Evolutionary conservation across 2,113 vertebrate species (phyloP).

Genomic region (Pomatostomus ruficeps): DNA sequence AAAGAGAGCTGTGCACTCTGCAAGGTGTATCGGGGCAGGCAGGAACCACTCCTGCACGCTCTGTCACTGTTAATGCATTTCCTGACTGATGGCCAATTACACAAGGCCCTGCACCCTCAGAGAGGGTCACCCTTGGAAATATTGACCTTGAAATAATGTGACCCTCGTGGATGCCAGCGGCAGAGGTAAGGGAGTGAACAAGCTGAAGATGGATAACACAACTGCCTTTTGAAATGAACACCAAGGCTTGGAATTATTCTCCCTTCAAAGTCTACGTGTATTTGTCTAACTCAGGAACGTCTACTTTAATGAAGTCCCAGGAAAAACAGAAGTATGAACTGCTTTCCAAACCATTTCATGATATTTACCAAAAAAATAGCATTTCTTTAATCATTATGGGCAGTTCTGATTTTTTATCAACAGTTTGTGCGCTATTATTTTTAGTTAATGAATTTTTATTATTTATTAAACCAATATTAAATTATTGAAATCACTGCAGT

Average conservation of each 20-base stretch:
- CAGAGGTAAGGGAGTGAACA: background rate
- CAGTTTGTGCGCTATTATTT: background rate
- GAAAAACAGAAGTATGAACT: background rate
- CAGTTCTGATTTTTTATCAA: background rate
- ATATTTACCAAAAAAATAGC: background rate
- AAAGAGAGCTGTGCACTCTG: background rate
- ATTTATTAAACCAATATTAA: background rate
- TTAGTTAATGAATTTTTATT: background rate
- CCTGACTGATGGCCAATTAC: background rate
- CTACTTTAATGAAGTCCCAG: background rate
- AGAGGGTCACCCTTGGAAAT: slow-evolving; percentile 20
- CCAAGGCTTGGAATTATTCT: background rate
- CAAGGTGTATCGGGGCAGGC: background rate
- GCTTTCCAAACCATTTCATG: background rate
- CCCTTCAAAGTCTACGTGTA: background rate
- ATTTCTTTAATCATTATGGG: background rate
- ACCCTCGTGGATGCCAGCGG: background rate
- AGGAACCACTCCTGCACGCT: background rate
- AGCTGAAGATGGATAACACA: background rate
- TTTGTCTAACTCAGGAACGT: background rate
- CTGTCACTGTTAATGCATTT: slow-evolving; percentile 23
- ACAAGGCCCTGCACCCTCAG: background rate
- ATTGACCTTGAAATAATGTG: background rate
- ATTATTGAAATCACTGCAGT: background rate
- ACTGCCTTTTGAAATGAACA: background rate